Evolutionary conservation across 2,888 invertebrate species (phyloP).

Genomic region (Apamea epomidion): DNA sequence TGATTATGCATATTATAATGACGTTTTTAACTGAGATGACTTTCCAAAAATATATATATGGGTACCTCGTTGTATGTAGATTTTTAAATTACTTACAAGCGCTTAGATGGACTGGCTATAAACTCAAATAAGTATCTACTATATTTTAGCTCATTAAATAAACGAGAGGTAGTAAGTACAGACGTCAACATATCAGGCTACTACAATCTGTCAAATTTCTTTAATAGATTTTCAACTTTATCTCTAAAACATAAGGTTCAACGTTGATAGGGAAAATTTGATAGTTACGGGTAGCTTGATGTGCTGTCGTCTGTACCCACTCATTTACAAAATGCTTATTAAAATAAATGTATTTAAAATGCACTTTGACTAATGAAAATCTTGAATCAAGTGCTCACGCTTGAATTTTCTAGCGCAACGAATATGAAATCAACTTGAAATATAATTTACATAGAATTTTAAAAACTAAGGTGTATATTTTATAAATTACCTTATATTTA

Average conservation of each 20-base stretch:
- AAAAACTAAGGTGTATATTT: background rate
- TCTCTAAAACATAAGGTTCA: too few relatives aligned
- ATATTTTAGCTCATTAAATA: constrained; percentile 22
- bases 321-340: background rate
- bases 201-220: too few relatives aligned
- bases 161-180: background rate
- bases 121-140: background rate
- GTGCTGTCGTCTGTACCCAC: too few relatives aligned
- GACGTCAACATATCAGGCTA: too few relatives aligned
- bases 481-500: background rate
- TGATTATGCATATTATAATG: constrained; percentile 45
- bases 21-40: constrained; percentile 43
- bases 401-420: background rate
- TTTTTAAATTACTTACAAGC: constrained; percentile 23
- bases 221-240: too few relatives aligned
- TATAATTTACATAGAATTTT: background rate
- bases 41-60: constrained; percentile 31
- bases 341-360: background rate
- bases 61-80: background rate
- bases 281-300: too few relatives aligned
- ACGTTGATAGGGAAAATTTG: too few relatives aligned
- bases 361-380: constrained; percentile 4
- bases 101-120: background rate
- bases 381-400: background rate
- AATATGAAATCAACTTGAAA: constrained; percentile 16